phyloP scores from a whole-genome alignment of 1,140 invertebrate species.

The Lepidurus couesii region DNA sequence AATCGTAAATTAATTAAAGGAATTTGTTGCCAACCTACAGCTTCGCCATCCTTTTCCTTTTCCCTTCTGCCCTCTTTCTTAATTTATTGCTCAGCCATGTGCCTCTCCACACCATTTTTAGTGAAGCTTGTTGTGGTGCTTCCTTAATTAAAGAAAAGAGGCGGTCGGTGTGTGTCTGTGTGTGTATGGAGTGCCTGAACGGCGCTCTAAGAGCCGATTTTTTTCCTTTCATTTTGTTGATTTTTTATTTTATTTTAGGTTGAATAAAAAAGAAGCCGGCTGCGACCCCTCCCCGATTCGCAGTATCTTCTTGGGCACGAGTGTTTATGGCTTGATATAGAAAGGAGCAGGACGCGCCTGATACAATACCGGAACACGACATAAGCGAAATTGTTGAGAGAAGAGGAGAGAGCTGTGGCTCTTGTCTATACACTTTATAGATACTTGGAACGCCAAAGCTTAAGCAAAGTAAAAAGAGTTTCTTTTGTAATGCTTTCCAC shows the following conservation, averaged over 20 bases:
- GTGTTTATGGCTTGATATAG: neutral
- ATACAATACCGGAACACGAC: constrained; percentile 8
- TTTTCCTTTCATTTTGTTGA: neutral
- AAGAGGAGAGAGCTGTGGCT: neutral
- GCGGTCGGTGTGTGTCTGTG: neutral
- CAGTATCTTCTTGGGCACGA: neutral
- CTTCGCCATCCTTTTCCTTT: neutral
- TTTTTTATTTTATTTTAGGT: neutral
- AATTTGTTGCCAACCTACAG: neutral
- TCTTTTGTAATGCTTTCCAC: neutral
- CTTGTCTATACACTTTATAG: constrained; percentile 14
- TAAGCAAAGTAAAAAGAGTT: neutral
- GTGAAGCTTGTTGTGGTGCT: neutral
- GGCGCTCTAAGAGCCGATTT: neutral
- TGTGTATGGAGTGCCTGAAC: neutral
- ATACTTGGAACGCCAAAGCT: neutral
- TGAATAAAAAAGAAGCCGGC: too few relatives aligned
- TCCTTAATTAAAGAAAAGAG: constrained; percentile 1
- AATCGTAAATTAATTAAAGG: constrained; percentile 16
- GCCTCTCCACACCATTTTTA: constrained; percentile 5
- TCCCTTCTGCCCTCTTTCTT: neutral
- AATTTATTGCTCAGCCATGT: constrained; percentile 2
- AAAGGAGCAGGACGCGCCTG: neutral
- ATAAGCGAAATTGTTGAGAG: neutral
- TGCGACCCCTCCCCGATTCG: neutral